A percentile compares a stretch with the other conserved stretches of the same genome.
Conservation (phyloP, 2,888 invertebrate genomes). For the Carterocephalus palaemon region DNA sequence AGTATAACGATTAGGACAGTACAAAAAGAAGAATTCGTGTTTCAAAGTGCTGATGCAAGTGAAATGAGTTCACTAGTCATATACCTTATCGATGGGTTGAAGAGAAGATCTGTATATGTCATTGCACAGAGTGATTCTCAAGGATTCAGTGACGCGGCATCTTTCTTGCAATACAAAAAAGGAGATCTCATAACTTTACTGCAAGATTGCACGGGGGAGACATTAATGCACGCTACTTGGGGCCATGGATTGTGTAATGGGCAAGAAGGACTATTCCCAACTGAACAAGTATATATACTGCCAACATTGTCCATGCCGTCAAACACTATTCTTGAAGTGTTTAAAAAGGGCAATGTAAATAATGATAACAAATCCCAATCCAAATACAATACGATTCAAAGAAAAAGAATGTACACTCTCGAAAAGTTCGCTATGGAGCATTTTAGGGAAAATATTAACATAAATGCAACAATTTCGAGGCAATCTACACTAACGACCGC, state of each 20-base stretch:
- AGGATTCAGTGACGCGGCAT: slow-evolving; percentile 75
- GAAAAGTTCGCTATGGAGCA: slow-evolving; percentile 90
- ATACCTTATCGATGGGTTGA: slow-evolving; percentile 91
- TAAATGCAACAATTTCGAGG: slow-evolving; percentile 77
- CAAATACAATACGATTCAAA: slow-evolving; percentile 78
- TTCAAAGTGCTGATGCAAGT: slow-evolving; percentile 92
- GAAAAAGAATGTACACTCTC: slow-evolving; percentile 88
- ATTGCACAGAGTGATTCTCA: slow-evolving; percentile 84
- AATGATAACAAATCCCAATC: slow-evolving; percentile 62
- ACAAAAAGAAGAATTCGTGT: slow-evolving; percentile 92
- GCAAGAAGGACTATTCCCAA: slow-evolving; percentile 89
- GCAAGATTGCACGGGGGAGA: slow-evolving; percentile 86
- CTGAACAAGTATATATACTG: slow-evolving; percentile 91
- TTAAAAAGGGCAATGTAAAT: slow-evolving; percentile 79
- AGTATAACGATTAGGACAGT: slow-evolving; percentile 89
- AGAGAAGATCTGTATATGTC: slow-evolving; percentile 89
- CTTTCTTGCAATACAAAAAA: slow-evolving; percentile 79
- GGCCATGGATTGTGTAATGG: slow-evolving; percentile 85
- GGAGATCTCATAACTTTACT: slow-evolving; percentile 92
- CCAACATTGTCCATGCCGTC: slow-evolving; percentile 89
- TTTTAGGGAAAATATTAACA: slow-evolving; percentile 81
- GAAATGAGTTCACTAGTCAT: slow-evolving; percentile 90
- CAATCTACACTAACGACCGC: slow-evolving; percentile 83
- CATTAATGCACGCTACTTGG: slow-evolving; percentile 85
- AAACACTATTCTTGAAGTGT: slow-evolving; percentile 80